Evolutionary conservation across 2,888 invertebrate species (phyloP).

Genomic region (Troides aeacus): DNA sequence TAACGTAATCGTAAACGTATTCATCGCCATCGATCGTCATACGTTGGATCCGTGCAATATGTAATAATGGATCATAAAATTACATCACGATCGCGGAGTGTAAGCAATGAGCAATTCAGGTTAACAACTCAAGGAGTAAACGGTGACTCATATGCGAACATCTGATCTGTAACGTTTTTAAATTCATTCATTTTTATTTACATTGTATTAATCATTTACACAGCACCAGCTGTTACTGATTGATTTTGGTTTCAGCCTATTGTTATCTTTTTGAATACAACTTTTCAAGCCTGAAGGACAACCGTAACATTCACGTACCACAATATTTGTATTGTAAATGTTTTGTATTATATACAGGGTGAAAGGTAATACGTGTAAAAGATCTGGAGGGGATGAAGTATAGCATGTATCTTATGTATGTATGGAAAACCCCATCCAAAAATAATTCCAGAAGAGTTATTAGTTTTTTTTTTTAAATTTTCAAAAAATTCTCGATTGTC

Average conservation of each 20-base stretch:
- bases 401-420: too few species aligned
- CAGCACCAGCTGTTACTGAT: constrained; percentile 17
- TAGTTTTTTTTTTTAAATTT: too few species aligned
- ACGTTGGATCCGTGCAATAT: not conserved
- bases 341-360: too few species aligned
- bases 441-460: too few species aligned
- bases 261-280: constrained; percentile 8
- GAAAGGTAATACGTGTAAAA: too few species aligned
- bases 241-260: constrained; percentile 12
- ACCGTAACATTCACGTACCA: not conserved
- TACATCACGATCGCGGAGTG: constrained; percentile 36
- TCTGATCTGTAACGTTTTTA: constrained; percentile 36
- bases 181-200: constrained; percentile 32
- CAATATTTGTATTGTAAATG: too few species aligned
- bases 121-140: constrained; percentile 37
- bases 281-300: constrained; percentile 4
- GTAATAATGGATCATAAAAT: constrained; percentile 24
- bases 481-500: too few species aligned
- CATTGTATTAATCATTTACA: constrained; percentile 28
- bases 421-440: too few species aligned
- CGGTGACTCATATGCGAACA: constrained; percentile 26
- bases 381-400: too few species aligned
- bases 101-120: constrained; percentile 38
- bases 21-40: too few species aligned
- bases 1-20: too few species aligned